phyloP scores from a whole-genome alignment of 2,888 invertebrate genomes.

The Mechanitis messenoides region DNA sequence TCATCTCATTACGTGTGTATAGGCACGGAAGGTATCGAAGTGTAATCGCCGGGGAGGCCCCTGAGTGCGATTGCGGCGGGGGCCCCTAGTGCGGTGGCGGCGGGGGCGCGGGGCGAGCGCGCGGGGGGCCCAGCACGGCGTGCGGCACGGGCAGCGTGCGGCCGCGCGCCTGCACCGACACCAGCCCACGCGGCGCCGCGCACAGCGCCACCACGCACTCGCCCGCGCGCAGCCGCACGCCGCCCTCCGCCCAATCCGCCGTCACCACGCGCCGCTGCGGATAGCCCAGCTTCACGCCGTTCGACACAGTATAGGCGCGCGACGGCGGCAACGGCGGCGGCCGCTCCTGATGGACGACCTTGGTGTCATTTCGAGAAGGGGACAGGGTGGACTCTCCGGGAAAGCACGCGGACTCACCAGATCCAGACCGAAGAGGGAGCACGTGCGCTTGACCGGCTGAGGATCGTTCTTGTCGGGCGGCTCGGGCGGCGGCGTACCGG shows the following conservation, averaged over 20 bases:
- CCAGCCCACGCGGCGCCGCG: constrained; percentile 90
- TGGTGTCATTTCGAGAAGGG: background rate
- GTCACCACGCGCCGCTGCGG: constrained; percentile 95
- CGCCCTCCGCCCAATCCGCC: constrained; percentile 82
- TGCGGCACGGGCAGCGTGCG: constrained; percentile 64
- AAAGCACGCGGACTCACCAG: constrained; percentile 73
- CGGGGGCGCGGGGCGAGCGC: constrained; percentile 47
- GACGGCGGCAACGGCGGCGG: constrained; percentile 95
- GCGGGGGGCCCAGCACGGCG: constrained; percentile 62
- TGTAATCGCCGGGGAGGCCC: background rate
- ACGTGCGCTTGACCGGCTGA: constrained; percentile 92
- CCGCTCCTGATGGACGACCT: constrained; percentile 79
- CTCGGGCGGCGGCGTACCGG: constrained; percentile 92
- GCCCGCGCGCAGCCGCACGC: constrained; percentile 80
- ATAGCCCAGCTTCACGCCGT: constrained; percentile 93
- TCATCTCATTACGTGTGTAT: background rate
- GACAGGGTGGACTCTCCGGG: background rate
- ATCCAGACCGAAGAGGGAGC: constrained; percentile 92
- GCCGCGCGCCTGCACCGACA: constrained; percentile 82
- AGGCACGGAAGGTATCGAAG: constrained; percentile 28
- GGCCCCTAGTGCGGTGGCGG: constrained; percentile 47
- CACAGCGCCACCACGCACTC: constrained; percentile 92
- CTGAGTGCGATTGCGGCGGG: constrained; percentile 47
- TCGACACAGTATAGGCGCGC: constrained; percentile 91
- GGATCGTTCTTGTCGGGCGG: constrained; percentile 90